phyloP scores from a whole-genome alignment of 2,888 invertebrate genomes.

The Carterocephalus palaemon region DNA sequence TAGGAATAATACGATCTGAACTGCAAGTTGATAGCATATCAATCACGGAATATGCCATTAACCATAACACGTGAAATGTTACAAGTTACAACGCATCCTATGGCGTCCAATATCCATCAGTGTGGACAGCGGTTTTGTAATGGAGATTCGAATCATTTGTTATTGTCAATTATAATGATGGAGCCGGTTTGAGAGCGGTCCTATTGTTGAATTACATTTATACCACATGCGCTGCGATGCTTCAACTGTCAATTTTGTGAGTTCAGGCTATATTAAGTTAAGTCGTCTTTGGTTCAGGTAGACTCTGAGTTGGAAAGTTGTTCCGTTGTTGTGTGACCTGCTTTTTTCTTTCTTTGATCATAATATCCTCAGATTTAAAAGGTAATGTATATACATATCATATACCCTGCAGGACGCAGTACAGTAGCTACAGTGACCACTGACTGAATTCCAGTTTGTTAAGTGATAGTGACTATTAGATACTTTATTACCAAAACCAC shows the following conservation, averaged over 20 bases:
- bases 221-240: conserved; percentile 7
- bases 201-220: conserved; percentile 31
- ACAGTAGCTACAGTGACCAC: too few species aligned
- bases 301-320: not conserved
- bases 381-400: too few species aligned
- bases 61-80: conserved; percentile 18
- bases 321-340: too few species aligned
- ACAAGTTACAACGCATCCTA: conserved; percentile 40
- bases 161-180: conserved; percentile 64
- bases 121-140: conserved; percentile 40
- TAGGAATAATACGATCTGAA: too few species aligned
- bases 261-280: too few species aligned
- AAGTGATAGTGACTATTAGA: too few species aligned
- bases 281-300: conserved; percentile 12
- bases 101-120: conserved; percentile 41
- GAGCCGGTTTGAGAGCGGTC: conserved; percentile 39
- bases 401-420: too few species aligned
- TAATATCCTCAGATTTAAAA: too few species aligned
- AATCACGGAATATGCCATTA: conserved; percentile 38
- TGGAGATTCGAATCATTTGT: conserved; percentile 55
- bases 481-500: too few species aligned
- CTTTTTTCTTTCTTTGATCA: too few species aligned
- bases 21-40: conserved; percentile 27
- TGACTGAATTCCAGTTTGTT: too few species aligned
- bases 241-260: conserved; percentile 6